These are phyloP conservation scores for Epinotia ramella DNA, from an alignment of 2,888 invertebrate genomes.

Conservation along the genomic window DNA sequence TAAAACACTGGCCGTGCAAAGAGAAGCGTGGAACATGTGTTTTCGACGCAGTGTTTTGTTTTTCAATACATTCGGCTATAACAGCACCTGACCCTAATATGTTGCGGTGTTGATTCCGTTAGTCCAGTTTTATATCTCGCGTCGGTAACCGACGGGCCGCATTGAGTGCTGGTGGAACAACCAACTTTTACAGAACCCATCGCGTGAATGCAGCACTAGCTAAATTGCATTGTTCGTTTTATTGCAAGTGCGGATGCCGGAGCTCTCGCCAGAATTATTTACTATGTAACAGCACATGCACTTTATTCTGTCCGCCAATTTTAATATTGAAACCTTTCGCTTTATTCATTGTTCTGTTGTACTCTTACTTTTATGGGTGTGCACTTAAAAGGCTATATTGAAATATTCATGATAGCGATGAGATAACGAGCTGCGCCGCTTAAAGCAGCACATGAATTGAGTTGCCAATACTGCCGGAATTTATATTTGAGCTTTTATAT, in stretches of 20 bases:
- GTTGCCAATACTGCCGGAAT: background rate
- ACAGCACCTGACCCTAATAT: constrained; percentile 54
- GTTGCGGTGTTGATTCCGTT: constrained; percentile 56
- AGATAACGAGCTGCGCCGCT: constrained; percentile 2
- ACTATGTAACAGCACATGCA: constrained; percentile 81
- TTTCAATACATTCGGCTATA: constrained; percentile 50
- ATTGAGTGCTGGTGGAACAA: constrained; percentile 47
- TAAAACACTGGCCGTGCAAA: constrained; percentile 36
- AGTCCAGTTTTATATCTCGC: constrained; percentile 60
- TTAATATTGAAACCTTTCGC: constrained; percentile 72
- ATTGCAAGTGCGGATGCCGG: constrained; percentile 78
- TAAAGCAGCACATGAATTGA: background rate
- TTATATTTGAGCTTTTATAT: background rate
- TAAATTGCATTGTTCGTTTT: constrained; percentile 84
- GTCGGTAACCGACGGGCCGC: constrained; percentile 61
- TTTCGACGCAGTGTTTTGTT: constrained; percentile 48
- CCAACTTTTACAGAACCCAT: constrained; percentile 72
- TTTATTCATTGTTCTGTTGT: constrained; percentile 58
- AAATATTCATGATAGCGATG: constrained; percentile 12
- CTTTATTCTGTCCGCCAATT: constrained; percentile 76
- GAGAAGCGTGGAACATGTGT: constrained; percentile 47
- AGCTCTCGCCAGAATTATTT: constrained; percentile 80
- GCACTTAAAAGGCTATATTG: constrained; percentile 8
- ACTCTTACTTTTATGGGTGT: constrained; percentile 39
- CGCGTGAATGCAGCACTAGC: constrained; percentile 77